Percentiles rank a stretch among this genome's conserved stretches.
phyloP scores from a whole-genome alignment of 2,797 vertebrate species.

The Eutrigla gurnardus region DNA sequence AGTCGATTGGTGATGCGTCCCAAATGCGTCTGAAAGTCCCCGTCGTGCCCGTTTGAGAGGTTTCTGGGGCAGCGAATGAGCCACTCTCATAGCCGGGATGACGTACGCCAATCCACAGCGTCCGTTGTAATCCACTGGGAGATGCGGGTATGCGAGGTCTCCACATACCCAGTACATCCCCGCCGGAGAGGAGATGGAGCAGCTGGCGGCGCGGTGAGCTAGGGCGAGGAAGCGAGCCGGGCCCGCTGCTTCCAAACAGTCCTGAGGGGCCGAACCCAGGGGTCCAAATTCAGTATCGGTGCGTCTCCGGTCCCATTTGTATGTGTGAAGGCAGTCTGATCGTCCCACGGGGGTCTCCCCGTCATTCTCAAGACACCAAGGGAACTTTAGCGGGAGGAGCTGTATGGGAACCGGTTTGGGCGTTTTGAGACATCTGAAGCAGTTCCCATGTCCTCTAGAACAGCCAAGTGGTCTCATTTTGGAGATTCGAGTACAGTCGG shows the following conservation, averaged over 20 bases:
- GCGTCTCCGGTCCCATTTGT: constrained; percentile 31
- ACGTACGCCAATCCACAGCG: constrained; percentile 69
- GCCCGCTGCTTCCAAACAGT: constrained; percentile 54
- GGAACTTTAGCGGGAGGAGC: constrained; percentile 52
- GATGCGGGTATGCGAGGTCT: constrained; percentile 54
- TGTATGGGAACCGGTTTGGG: constrained; percentile 59
- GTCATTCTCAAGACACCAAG: constrained; percentile 68
- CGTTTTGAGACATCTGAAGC: constrained; percentile 43
- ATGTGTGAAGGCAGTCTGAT: constrained; percentile 59
- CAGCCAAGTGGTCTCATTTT: constrained; percentile 66
- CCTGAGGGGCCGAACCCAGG: constrained; percentile 26
- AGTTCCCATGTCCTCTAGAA: constrained; percentile 33
- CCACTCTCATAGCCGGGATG: constrained; percentile 66
- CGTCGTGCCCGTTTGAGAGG: constrained; percentile 13
- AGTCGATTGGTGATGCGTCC: constrained; percentile 61
- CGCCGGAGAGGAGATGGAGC: constrained; percentile 67
- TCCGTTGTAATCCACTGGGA: constrained; percentile 66
- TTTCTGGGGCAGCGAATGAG: constrained; percentile 45
- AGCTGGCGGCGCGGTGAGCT: constrained; percentile 40
- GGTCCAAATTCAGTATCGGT: neutral
- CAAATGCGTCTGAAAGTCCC: constrained; percentile 48
- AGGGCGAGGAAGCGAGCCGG: constrained; percentile 30
- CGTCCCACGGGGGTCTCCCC: constrained; percentile 37
- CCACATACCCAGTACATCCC: constrained; percentile 75
- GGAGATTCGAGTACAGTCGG: constrained; percentile 19